Base-by-base conservation (phyloP, 2,797 vertebrate genomes). In the Acanthiza pusilla region DNA sequence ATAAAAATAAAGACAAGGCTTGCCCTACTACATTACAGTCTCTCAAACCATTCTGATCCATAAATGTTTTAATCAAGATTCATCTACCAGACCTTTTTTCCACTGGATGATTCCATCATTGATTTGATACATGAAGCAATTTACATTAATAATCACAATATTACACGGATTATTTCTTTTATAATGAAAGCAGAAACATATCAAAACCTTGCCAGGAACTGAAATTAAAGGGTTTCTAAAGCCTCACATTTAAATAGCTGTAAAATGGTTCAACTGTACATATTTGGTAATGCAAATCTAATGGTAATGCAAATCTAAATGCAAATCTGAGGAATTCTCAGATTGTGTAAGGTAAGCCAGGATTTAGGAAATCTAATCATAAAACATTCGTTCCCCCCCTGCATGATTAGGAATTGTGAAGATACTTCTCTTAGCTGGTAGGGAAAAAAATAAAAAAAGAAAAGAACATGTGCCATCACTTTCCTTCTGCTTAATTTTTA, bases 31-130 rank as follows among this genome's bases (percentile, higher is more conserved):
- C 42, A 67, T 83, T 86, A 60, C 26, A 58, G 50, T 63, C 48
- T 71, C 50, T 80, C 43, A 88, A 62, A 65, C 26, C 7, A 15
- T 72, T 88, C 38, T 75, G 74, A 91, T 84, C 38, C 72, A 83
- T 90, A 74, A 55, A 62, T 84, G 62, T 84, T 88, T 54, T 66
- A 93, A 96, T 83, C 40, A 86, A 94, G 70, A 94, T 86, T 95
- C 79, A 96, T 93, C n/a, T 89, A 74, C 55, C 66, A 88, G 60
- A 76, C 60, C 32, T 84, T 91, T 93, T 84, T 83, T 84, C 80
- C 85, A 79, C 51, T 77, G 89, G 58, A 60, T 88, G 47, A 67
- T 62, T 89, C 22, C 32, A 80, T 91, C 54, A 91, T 47, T 78
- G 72, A 68, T 83, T 32, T 13, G 13, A 79, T 43, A 82, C 34